phyloP scores from a whole-genome alignment of 2,888 invertebrate genomes.

The Caprella mutica region DNA sequence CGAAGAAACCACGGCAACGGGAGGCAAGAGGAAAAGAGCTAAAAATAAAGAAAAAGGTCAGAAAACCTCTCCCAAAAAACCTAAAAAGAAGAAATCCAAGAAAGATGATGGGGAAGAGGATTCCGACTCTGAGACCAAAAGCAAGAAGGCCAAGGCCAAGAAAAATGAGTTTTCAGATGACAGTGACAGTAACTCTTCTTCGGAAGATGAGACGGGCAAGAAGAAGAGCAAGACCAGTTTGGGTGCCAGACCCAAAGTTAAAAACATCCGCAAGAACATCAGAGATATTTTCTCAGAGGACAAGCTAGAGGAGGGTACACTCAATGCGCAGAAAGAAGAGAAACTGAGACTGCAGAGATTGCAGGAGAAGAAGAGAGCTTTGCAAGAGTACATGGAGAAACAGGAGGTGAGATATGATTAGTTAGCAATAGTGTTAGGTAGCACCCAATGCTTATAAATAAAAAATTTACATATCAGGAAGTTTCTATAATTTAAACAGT shows the following conservation, averaged over 20 bases:
- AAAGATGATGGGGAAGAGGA: constrained; percentile 1
- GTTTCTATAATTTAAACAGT: too few species aligned
- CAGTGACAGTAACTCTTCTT: constrained; percentile 7
- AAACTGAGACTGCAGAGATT: constrained; percentile 24
- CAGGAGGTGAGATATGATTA: constrained; percentile 25
- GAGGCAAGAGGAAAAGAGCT: not conserved
- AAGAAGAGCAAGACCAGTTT: constrained; percentile 9
- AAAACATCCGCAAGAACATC: constrained; percentile 56
- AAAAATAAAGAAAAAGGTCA: not conserved
- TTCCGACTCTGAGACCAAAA: not conserved
- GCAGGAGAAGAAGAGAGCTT: constrained; percentile 25
- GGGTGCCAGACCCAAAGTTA: constrained; percentile 27
- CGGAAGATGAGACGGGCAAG: not conserved
- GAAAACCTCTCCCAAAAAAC: too few species aligned
- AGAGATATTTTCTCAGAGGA: constrained; percentile 88
- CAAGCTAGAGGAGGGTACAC: constrained; percentile 79
- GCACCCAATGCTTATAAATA: too few species aligned
- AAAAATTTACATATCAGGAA: too few species aligned
- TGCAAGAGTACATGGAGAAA: constrained; percentile 56
- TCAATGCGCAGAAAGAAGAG: constrained; percentile 60
- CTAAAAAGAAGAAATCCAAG: constrained; percentile 6
- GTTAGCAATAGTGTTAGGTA: too few species aligned
- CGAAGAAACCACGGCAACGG: not conserved
- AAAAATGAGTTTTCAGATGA: not conserved
- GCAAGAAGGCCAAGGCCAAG: constrained; percentile 3